Percentiles rank a stretch among this genome's conserved stretches.
These are phyloP conservation scores for Boloria selene DNA, from an alignment of 2,888 invertebrate genomes.

Conservation along the genomic window DNA sequence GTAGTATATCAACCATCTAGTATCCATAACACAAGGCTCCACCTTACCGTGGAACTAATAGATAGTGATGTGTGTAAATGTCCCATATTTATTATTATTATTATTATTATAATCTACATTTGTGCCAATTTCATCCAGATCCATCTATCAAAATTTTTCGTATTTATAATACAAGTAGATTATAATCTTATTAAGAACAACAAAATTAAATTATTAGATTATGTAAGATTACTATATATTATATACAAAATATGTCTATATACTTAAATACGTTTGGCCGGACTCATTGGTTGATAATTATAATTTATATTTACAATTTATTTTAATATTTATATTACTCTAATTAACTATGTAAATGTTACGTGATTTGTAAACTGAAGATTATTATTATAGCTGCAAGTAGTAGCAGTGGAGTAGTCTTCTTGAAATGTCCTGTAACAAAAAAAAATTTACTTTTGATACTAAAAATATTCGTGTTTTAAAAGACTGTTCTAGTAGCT, in stretches of 20 bases:
- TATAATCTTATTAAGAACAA: too few relatives aligned
- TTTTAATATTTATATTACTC: background rate
- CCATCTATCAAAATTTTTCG: too few relatives aligned
- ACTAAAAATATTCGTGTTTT: background rate
- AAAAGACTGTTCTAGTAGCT: background rate
- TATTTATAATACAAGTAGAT: too few relatives aligned
- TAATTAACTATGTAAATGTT: constrained; percentile 33
- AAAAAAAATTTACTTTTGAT: constrained; percentile 22
- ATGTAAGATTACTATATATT: too few relatives aligned
- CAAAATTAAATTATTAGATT: too few relatives aligned
- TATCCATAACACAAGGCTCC: too few relatives aligned
- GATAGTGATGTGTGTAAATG: too few relatives aligned
- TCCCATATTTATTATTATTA: too few relatives aligned
- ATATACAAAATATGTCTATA: background rate
- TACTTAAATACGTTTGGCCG: background rate
- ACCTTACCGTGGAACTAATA: too few relatives aligned
- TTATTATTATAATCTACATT: too few relatives aligned
- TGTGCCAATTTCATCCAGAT: too few relatives aligned
- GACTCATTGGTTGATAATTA: background rate
- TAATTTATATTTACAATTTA: background rate
- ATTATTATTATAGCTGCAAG: constrained; percentile 33
- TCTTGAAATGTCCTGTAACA: constrained; percentile 43
- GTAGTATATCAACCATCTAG: too few relatives aligned
- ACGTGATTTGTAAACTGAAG: constrained; percentile 48
- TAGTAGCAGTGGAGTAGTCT: constrained; percentile 36